These are phyloP conservation scores for Syrista parreyssii DNA, from an alignment of 2,888 invertebrate genomes.

Conservation along the genomic window DNA sequence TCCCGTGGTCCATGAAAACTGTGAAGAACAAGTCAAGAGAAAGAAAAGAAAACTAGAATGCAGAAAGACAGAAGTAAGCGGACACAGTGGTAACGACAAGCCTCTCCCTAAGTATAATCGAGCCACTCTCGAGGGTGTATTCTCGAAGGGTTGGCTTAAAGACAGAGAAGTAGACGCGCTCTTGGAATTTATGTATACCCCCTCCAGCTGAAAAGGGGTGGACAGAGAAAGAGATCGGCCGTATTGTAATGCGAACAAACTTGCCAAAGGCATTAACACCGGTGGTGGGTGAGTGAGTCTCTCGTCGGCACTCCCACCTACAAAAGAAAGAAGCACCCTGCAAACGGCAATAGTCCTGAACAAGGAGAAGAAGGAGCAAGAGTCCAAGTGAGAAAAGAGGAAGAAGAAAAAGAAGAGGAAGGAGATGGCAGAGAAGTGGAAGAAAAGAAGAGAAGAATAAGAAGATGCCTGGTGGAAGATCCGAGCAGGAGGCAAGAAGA, in stretches of 20 bases:
- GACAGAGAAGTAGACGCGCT: neutral
- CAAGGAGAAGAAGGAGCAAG: conserved; percentile 22
- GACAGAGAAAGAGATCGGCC: conserved; percentile 31
- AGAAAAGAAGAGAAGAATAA: conserved; percentile 17
- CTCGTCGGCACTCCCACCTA: conserved; percentile 24
- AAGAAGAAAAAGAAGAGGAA: conserved; percentile 17
- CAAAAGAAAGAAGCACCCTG: conserved; percentile 16
- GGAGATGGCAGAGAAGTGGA: conserved; percentile 22
- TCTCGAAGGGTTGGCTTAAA: neutral
- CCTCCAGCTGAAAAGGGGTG: neutral
- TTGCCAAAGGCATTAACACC: conserved; percentile 52
- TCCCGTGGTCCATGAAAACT: neutral
- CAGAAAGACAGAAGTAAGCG: neutral
- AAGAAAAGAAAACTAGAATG: neutral
- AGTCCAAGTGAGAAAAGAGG: conserved; percentile 18
- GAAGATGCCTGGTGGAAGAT: neutral
- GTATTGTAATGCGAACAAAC: conserved; percentile 47
- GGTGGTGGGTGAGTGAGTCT: conserved; percentile 41
- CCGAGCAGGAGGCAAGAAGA: neutral
- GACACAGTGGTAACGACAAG: neutral
- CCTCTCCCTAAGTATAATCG: neutral
- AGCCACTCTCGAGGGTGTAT: neutral
- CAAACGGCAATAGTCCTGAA: conserved; percentile 10
- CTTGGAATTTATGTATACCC: neutral
- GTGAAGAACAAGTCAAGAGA: neutral